A percentile compares a stretch with the other conserved stretches of the same genome.
Evolutionary conservation across 2,113 vertebrate genomes (phyloP).

Genomic region (Xerus inauris): DNA sequence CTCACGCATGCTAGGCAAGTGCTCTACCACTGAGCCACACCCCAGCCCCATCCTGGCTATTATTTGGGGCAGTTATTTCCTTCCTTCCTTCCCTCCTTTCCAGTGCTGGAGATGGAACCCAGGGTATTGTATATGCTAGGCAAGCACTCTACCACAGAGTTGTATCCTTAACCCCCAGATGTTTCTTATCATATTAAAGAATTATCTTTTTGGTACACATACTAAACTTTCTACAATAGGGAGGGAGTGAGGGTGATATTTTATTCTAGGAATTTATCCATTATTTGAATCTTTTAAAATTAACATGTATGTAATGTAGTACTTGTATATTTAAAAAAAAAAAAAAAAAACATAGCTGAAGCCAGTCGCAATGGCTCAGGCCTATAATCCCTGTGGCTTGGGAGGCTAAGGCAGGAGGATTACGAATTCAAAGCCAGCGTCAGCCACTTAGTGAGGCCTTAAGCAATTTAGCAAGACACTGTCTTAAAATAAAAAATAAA

Average conservation of each 20-base stretch:
- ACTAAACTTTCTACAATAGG: not conserved
- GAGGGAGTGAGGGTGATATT: not conserved
- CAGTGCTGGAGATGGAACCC: not conserved
- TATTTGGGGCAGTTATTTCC: not conserved
- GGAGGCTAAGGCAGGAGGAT: too few relatives aligned
- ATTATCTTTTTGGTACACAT: not conserved
- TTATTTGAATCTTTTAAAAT: constrained; percentile 1
- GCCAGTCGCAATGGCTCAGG: too few relatives aligned
- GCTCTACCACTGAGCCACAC: too few relatives aligned
- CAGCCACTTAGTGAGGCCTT: too few relatives aligned
- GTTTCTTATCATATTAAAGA: not conserved
- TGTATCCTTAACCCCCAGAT: not conserved
- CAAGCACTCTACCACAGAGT: not conserved
- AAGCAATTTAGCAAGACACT: too few relatives aligned
- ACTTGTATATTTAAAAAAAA: not conserved
- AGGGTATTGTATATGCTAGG: too few relatives aligned
- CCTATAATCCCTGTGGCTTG: too few relatives aligned
- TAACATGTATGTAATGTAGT: not conserved
- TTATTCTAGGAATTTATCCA: not conserved
- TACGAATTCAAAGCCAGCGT: too few relatives aligned
- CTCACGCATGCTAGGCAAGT: too few relatives aligned
- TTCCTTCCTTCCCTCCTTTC: not conserved
- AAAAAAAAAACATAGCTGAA: too few relatives aligned
- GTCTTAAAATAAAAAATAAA: too few relatives aligned
- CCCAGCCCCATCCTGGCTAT: too few relatives aligned